Conservation (phyloP, 2,797 vertebrate genomes). For the Silurus aristotelis region DNA sequence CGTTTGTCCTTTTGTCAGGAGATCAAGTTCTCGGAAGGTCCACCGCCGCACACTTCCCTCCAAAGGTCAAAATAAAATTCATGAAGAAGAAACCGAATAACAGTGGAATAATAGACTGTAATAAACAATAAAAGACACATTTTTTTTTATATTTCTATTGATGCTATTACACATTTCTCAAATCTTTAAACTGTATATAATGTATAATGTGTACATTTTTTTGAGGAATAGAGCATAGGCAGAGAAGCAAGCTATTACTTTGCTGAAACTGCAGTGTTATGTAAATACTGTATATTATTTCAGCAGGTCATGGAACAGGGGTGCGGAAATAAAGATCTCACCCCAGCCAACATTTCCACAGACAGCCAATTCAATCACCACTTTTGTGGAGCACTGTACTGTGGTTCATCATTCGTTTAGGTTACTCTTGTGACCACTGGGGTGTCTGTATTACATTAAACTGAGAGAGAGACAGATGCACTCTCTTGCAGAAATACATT, state of each 20-base stretch:
- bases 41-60: background rate
- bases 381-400: conserved; percentile 37
- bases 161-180: background rate
- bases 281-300: conserved; percentile 41
- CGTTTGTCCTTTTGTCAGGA: background rate
- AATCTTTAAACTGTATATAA: no score
- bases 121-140: background rate
- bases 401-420: conserved; percentile 67
- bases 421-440: conserved; percentile 59
- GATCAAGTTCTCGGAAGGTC: background rate
- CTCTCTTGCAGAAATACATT: conserved; percentile 55
- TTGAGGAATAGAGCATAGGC: background rate
- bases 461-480: conserved; percentile 57
- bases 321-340: conserved; percentile 32
- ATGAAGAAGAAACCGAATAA: background rate
- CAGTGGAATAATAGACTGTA: background rate
- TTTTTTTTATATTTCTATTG: background rate
- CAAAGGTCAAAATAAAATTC: background rate
- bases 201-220: background rate
- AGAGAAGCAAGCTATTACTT: background rate
- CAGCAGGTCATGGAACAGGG: conserved; percentile 30
- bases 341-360: conserved; percentile 34
- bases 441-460: conserved; percentile 68
- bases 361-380: conserved; percentile 63
- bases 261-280: conserved; percentile 56